Percentiles rank a stretch among this genome's conserved stretches.
phyloP scores from a whole-genome alignment of 1,140 invertebrate genomes.

The Hylaeus volcanicus region DNA sequence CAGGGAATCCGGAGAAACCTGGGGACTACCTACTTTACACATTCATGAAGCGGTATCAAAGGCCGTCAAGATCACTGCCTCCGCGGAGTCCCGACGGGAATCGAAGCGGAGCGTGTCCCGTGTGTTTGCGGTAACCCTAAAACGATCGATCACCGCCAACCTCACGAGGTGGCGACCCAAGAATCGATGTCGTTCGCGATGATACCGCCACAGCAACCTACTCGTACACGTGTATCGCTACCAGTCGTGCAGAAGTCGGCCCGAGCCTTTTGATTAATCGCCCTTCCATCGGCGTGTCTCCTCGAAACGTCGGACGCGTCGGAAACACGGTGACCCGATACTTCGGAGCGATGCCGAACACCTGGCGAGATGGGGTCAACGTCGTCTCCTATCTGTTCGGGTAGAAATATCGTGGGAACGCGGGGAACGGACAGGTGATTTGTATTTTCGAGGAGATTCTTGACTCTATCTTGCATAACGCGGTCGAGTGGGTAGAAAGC shows the following conservation, averaged over 20 bases:
- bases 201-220: constrained; percentile 57
- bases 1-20: constrained; percentile 45
- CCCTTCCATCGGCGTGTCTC: constrained; percentile 69
- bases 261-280: constrained; percentile 72
- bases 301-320: constrained; percentile 47
- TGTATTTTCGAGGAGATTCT: too few relatives aligned
- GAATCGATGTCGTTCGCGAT: constrained; percentile 67
- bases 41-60: constrained; percentile 78
- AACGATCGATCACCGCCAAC: constrained; percentile 76
- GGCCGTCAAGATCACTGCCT: constrained; percentile 70
- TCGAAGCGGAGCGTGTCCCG: constrained; percentile 69
- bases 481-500: too few relatives aligned
- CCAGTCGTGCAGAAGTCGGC: constrained; percentile 51
- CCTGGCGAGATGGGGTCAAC: too few relatives aligned
- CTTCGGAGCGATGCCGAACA: background rate
- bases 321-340: constrained; percentile 32
- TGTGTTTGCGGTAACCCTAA: constrained; percentile 77
- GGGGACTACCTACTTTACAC: constrained; percentile 72
- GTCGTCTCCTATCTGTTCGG: too few relatives aligned
- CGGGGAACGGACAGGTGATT: too few relatives aligned
- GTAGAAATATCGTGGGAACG: background rate
- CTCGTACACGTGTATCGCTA: constrained; percentile 62
- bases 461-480: too few relatives aligned
- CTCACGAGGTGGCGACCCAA: constrained; percentile 65
- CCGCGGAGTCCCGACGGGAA: constrained; percentile 65